Conservation (phyloP, 2,113 vertebrate genomes). For the Stomatorhinus ivindoensis region DNA sequence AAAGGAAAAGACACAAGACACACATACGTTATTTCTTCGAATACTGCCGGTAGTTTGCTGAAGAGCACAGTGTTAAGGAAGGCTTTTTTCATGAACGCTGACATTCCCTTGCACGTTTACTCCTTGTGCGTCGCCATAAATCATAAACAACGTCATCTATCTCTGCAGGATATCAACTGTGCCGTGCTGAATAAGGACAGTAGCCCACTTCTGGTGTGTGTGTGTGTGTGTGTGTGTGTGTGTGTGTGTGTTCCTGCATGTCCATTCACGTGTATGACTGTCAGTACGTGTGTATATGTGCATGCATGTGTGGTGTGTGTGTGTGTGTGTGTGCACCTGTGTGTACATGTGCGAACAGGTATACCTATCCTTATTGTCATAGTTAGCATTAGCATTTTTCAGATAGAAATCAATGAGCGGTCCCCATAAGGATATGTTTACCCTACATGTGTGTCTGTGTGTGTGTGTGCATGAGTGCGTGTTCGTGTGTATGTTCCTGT, state of each 20-base stretch:
- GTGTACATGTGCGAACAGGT: too few species aligned
- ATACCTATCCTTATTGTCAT: too few species aligned
- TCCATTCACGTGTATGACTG: too few species aligned
- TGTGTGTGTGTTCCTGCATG: too few species aligned
- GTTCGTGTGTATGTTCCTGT: too few species aligned
- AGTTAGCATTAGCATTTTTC: too few species aligned
- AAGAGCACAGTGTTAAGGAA: slow-evolving; percentile 11
- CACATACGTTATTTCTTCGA: slow-evolving; percentile 2
- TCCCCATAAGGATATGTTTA: too few species aligned
- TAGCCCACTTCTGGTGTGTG: neutral
- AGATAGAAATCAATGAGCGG: too few species aligned
- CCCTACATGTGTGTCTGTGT: too few species aligned
- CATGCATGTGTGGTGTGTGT: neutral
- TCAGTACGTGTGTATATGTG: too few species aligned
- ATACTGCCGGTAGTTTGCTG: slow-evolving; percentile 14
- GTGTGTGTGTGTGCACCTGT: neutral
- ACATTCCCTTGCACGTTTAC: slow-evolving; percentile 5
- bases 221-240: neutral
- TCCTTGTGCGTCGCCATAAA: neutral
- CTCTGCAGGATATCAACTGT: slow-evolving; percentile 12
- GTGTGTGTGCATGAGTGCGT: too few species aligned
- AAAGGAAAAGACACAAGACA: neutral
- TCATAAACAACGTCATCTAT: neutral
- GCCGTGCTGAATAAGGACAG: neutral
- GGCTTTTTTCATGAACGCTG: slow-evolving; percentile 4